Percentiles rank a stretch among this genome's conserved stretches.
Conservation (phyloP, 2,797 vertebrate species). For the Chromobotia macracanthus region DNA sequence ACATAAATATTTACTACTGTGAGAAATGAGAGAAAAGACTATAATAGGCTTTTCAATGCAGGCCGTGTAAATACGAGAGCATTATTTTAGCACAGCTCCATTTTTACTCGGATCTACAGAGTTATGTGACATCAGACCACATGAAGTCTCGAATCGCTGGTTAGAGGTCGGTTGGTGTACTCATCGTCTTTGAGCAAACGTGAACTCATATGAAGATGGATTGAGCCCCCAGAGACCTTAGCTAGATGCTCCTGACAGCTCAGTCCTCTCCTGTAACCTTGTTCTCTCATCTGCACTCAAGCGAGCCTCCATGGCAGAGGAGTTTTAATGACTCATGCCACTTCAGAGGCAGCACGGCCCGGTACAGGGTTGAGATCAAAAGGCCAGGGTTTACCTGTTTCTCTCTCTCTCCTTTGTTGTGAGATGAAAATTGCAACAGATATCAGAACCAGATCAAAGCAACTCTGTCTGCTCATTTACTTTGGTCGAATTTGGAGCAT, state of each 20-base stretch:
- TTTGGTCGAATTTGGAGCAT: constrained; percentile 24
- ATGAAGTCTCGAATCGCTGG: background rate
- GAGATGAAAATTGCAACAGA: constrained; percentile 54
- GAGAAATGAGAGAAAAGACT: background rate
- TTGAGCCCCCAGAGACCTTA: constrained; percentile 33
- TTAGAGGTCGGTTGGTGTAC: constrained; percentile 27
- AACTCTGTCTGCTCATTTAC: constrained; percentile 50
- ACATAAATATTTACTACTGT: background rate
- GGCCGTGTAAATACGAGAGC: background rate
- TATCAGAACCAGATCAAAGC: constrained; percentile 59
- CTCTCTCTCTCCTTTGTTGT: constrained; percentile 59
- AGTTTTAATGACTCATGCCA: constrained; percentile 62
- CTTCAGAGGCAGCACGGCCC: constrained; percentile 40
- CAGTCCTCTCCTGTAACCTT: constrained; percentile 53
- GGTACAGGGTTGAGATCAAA: constrained; percentile 57
- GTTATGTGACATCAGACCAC: background rate
- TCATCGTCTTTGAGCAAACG: constrained; percentile 33
- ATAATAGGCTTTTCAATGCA: background rate
- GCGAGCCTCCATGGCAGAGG: constrained; percentile 39
- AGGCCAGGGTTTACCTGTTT: constrained; percentile 59
- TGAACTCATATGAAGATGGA: constrained; percentile 43
- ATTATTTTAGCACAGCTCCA: background rate
- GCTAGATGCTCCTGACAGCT: constrained; percentile 46
- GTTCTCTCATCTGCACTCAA: constrained; percentile 57
- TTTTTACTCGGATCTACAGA: background rate